These are phyloP conservation scores for Drosophila cracens DNA, from an alignment of 2,888 invertebrate genomes.

Conservation along the genomic window DNA sequence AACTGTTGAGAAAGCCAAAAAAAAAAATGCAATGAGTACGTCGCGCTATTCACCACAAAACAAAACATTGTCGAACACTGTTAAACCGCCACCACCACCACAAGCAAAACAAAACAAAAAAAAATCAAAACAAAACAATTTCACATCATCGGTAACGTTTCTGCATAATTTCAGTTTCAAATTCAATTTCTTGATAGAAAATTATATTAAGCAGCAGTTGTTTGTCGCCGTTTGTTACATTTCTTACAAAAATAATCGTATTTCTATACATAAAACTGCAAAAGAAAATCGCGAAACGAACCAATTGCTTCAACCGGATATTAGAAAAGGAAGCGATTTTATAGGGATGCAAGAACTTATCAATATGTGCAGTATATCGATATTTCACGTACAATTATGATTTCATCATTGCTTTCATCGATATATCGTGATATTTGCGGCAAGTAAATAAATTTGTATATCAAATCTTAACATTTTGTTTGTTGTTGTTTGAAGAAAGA, in stretches of 20 bases:
- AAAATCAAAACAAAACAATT: slow-evolving; percentile 49
- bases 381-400: slow-evolving; percentile 1
- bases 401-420: neutral
- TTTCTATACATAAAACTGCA: slow-evolving; percentile 50
- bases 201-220: slow-evolving; percentile 29
- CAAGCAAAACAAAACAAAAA: slow-evolving; percentile 46
- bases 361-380: slow-evolving; percentile 27
- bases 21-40: slow-evolving; percentile 15
- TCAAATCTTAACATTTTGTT: neutral
- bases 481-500: neutral
- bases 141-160: slow-evolving; percentile 53
- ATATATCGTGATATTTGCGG: neutral
- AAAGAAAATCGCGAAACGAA: slow-evolving; percentile 72
- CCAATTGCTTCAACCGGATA: slow-evolving; percentile 83
- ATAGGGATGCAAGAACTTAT: slow-evolving; percentile 31
- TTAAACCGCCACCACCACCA: slow-evolving; percentile 1
- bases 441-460: neutral
- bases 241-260: slow-evolving; percentile 43
- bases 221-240: slow-evolving; percentile 54
- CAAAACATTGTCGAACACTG: slow-evolving; percentile 13
- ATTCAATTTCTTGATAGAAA: neutral
- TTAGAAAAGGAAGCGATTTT: slow-evolving; percentile 77
- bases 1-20: slow-evolving; percentile 34
- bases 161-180: slow-evolving; percentile 6
- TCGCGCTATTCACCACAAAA: slow-evolving; percentile 15